phyloP scores from a whole-genome alignment of 2,113 vertebrate genomes.

The Solea senegalensis region DNA sequence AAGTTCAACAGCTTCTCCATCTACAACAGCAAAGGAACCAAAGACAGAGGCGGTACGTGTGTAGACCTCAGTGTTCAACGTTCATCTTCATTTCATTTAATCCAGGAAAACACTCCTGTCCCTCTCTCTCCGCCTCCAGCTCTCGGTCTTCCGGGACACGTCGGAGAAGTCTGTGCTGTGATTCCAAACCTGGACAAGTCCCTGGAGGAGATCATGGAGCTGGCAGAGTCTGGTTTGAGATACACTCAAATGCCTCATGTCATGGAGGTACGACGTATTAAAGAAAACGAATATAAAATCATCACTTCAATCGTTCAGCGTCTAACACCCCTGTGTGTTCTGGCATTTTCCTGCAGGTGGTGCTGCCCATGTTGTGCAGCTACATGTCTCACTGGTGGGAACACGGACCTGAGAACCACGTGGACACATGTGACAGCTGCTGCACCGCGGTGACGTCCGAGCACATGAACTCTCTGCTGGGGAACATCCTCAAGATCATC shows the following conservation, averaged over 20 bases:
- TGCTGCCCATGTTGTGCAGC: constrained; percentile 94
- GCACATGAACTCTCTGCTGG: constrained; percentile 95
- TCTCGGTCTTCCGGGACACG: constrained; percentile 84
- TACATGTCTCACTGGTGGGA: constrained; percentile 99
- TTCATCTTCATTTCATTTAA: too few relatives aligned
- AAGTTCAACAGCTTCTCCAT: constrained; percentile 91
- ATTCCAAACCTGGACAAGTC: constrained; percentile 91
- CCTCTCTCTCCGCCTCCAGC: constrained; percentile 64
- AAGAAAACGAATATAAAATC: background rate
- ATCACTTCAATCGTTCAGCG: background rate
- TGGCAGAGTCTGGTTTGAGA: constrained; percentile 92
- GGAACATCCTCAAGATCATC: constrained; percentile 96
- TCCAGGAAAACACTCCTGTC: background rate
- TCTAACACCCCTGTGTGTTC: background rate
- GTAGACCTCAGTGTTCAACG: too few relatives aligned
- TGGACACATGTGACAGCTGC: constrained; percentile 82
- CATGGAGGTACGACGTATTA: constrained; percentile 83
- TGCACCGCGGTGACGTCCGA: constrained; percentile 92
- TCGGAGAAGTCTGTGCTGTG: constrained; percentile 88
- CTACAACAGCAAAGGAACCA: constrained; percentile 88
- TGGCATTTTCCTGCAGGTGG: constrained; percentile 71
- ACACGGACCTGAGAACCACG: constrained; percentile 88
- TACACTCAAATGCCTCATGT: constrained; percentile 97
- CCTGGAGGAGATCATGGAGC: constrained; percentile 92
- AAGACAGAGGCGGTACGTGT: constrained; percentile 85